These are phyloP conservation scores for Oophaga sylvatica DNA, from an alignment of 2,797 vertebrate genomes.

Conservation along the genomic window DNA sequence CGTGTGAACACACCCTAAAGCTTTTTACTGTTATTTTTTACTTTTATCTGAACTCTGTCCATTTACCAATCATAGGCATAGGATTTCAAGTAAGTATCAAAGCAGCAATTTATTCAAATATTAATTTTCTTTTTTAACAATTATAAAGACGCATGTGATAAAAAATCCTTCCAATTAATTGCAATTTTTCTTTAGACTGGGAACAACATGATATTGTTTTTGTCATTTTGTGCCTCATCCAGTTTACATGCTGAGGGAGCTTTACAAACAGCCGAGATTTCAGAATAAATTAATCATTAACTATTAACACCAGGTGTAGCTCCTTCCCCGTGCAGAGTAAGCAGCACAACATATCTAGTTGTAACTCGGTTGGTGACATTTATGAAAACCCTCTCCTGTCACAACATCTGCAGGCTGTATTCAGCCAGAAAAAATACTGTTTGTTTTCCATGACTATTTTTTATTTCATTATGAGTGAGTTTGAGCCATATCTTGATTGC, in stretches of 20 bases:
- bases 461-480: neutral
- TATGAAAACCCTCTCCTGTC: neutral
- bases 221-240: constrained; percentile 51
- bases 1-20: too few species aligned
- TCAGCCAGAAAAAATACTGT: neutral
- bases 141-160: neutral
- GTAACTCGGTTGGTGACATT: constrained; percentile 19
- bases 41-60: neutral
- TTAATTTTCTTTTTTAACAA: neutral
- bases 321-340: constrained; percentile 44
- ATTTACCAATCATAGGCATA: neutral
- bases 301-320: constrained; percentile 57
- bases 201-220: constrained; percentile 55
- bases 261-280: constrained; percentile 58
- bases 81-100: neutral
- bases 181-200: constrained; percentile 27
- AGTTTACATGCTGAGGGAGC: constrained; percentile 56
- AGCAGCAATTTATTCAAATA: neutral
- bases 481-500: neutral
- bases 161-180: constrained; percentile 34
- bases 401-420: constrained; percentile 23
- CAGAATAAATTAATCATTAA: constrained; percentile 60
- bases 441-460: constrained; percentile 2
- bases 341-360: constrained; percentile 46
- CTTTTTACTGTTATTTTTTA: neutral